Percentiles rank a stretch among this genome's conserved stretches.
phyloP scores from a whole-genome alignment of 2,888 invertebrate species.

The Heliconius sara region DNA sequence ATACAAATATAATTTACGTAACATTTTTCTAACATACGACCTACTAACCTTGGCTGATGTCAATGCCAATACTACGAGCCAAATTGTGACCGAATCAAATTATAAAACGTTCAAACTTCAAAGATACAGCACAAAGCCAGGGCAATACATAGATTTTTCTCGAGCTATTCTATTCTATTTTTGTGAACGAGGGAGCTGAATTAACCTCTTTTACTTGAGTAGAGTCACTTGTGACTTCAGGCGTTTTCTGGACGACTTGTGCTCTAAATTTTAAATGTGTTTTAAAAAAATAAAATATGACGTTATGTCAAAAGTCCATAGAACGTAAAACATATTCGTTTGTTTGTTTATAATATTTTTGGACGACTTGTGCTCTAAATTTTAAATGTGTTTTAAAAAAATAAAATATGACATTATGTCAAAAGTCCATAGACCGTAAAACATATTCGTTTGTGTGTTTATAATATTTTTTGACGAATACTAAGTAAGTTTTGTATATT shows the following conservation, averaged over 20 bases:
- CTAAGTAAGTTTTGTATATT: too few relatives aligned
- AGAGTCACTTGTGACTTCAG: conserved; percentile 3
- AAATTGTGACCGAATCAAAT: conserved; percentile 29
- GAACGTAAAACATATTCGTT: too few relatives aligned
- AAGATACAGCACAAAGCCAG: conserved; percentile 17
- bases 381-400: neutral
- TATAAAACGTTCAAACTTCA: conserved; percentile 13
- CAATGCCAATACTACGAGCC: conserved; percentile 25
- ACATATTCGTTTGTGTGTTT: too few relatives aligned
- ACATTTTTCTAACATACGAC: conserved; percentile 13
- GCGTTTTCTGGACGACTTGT: neutral
- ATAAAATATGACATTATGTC: too few relatives aligned
- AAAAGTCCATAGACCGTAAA: too few relatives aligned
- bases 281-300: too few relatives aligned
- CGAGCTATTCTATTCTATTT: conserved; percentile 21
- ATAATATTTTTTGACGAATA: too few relatives aligned
- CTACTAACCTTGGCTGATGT: conserved; percentile 35
- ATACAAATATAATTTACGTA: neutral
- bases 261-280: neutral
- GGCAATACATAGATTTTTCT: conserved; percentile 19
- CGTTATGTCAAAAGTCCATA: too few relatives aligned
- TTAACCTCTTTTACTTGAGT: conserved; percentile 12
- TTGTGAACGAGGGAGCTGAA: conserved; percentile 19
- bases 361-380: neutral
- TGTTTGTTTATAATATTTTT: neutral